Conservation (phyloP, 1,140 invertebrate species). For the Drusus annulatus region DNA sequence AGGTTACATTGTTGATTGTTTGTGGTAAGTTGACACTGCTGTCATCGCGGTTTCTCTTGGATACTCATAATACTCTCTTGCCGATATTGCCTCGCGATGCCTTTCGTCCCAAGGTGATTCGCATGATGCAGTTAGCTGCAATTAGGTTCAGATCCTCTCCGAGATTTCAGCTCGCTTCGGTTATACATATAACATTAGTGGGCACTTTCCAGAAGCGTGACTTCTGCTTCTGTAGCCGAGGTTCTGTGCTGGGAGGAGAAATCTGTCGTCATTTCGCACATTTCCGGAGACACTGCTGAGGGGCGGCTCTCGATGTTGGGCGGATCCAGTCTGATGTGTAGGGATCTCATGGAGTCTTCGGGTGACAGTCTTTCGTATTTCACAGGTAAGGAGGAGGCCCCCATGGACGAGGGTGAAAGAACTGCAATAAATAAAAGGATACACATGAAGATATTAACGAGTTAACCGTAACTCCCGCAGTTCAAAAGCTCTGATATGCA, state of each 20-base stretch:
- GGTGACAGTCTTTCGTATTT: conserved; percentile 53
- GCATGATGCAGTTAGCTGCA: no score
- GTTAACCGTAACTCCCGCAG: background rate
- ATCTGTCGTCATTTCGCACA: conserved; percentile 54
- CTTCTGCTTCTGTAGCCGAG: conserved; percentile 37
- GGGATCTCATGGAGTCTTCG: conserved; percentile 48
- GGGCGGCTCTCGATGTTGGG: conserved; percentile 32
- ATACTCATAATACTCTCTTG: no score
- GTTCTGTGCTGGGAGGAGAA: conserved; percentile 22
- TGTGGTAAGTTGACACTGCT: no score
- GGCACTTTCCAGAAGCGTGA: conserved; percentile 46
- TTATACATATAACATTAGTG: conserved; percentile 34
- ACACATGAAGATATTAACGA: background rate
- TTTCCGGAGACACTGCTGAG: conserved; percentile 46
- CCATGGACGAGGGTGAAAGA: conserved; percentile 43
- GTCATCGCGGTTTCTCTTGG: no score
- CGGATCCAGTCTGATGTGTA: conserved; percentile 55
- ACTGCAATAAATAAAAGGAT: conserved; percentile 26
- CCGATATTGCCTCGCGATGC: no score
- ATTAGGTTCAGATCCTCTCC: no score
- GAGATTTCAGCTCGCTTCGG: background rate
- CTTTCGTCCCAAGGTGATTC: background rate
- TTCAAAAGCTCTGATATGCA: background rate
- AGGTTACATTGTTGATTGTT: no score
- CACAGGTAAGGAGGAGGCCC: conserved; percentile 40